phyloP scores from a whole-genome alignment of 2,797 vertebrate species.

The Pseudochromis fuscus region DNA sequence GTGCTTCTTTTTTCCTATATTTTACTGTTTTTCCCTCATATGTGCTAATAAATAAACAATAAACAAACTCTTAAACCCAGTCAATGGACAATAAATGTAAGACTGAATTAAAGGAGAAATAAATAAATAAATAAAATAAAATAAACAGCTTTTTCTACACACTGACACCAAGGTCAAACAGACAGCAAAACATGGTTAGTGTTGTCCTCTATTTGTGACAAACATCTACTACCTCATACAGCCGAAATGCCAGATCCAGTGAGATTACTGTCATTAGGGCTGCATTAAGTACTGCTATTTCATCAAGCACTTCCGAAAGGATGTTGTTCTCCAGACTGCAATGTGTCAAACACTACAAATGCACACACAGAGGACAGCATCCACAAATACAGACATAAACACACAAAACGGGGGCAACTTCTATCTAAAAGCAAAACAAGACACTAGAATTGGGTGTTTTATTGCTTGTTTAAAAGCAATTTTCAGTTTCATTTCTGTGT shows the following conservation, averaged over 20 bases:
- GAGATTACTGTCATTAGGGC: constrained; percentile 68
- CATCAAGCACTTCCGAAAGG: constrained; percentile 50
- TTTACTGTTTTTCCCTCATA: too few species aligned
- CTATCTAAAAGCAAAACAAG: constrained; percentile 8
- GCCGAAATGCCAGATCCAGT: constrained; percentile 48
- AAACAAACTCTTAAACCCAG: too few species aligned
- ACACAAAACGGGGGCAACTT: not conserved
- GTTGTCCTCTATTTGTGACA: constrained; percentile 31
- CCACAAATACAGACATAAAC: not conserved
- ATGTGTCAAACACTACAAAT: constrained; percentile 27
- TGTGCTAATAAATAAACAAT: too few species aligned
- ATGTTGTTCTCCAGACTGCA: constrained; percentile 36
- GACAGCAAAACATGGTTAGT: constrained; percentile 14
- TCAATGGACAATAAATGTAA: too few species aligned
- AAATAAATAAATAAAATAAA: too few species aligned
- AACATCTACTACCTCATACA: constrained; percentile 5
- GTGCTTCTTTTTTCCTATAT: too few species aligned
- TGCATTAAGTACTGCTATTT: constrained; percentile 66
- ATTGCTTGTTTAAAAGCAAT: constrained; percentile 33
- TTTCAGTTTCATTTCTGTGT: constrained; percentile 19
- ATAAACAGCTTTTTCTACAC: too few species aligned
- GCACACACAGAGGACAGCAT: not conserved
- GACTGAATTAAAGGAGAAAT: too few species aligned
- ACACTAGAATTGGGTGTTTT: constrained; percentile 1
- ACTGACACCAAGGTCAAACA: constrained; percentile 23